phyloP scores from a whole-genome alignment of 2,797 vertebrate species.

The Gallinago nigripennis region DNA sequence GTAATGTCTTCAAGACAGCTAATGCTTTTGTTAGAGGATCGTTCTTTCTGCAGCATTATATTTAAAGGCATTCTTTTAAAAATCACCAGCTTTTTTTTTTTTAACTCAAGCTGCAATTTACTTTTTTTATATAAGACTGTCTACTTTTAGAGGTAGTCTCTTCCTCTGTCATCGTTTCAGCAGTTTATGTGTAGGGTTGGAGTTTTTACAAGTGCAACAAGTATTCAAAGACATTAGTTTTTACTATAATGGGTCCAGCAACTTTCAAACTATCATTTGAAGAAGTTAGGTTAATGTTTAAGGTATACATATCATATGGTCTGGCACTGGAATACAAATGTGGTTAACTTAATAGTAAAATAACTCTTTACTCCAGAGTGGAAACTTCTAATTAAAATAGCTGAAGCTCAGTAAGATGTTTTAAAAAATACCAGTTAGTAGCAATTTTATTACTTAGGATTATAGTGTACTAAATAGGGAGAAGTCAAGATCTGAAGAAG shows the following conservation, averaged over 20 bases:
- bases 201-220: background rate
- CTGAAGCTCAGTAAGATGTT: background rate
- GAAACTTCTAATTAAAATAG: background rate
- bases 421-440: background rate
- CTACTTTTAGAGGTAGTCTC: background rate
- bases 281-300: background rate
- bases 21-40: background rate
- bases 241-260: background rate
- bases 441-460: background rate
- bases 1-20: background rate
- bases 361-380: background rate
- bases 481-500: background rate
- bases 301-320: background rate
- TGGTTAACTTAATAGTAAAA: background rate
- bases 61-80: background rate
- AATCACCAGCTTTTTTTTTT: background rate
- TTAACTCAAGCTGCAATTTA: background rate
- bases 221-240: background rate
- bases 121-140: background rate
- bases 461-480: background rate
- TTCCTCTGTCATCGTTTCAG: background rate
- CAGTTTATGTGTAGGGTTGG: background rate
- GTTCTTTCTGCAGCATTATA: background rate
- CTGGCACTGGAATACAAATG: background rate
- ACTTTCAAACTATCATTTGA: background rate